These are phyloP conservation scores for Oceanodroma leucorhoa DNA, from an alignment of 2,797 vertebrate genomes.

Conservation along the genomic window DNA sequence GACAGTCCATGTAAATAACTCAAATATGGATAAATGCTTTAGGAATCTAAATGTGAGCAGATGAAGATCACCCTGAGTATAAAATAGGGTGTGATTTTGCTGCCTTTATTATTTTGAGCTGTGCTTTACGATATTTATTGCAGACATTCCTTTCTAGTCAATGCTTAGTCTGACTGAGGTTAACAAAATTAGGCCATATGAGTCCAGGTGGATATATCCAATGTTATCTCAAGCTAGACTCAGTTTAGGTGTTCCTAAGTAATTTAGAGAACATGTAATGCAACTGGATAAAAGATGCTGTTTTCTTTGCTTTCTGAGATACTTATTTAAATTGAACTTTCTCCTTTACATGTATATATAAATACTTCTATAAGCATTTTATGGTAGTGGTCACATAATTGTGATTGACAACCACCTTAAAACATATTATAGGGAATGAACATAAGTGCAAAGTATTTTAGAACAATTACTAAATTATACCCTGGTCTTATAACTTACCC, in stretches of 20 bases:
- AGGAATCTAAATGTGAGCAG: background rate
- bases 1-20: background rate
- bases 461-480: background rate
- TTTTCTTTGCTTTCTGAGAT: background rate
- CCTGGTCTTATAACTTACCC: background rate
- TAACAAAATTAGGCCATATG: background rate
- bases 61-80: background rate
- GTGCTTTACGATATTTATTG: background rate
- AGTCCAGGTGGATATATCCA: background rate
- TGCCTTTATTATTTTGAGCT: background rate
- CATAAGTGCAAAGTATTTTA: background rate
- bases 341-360: background rate
- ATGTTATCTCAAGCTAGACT: background rate
- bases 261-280: background rate
- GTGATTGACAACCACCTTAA: background rate
- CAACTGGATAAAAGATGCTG: background rate
- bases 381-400: background rate
- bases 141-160: background rate
- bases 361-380: background rate
- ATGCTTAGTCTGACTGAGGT: background rate
- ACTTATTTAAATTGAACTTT: background rate
- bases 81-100: background rate
- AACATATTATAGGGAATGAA: background rate
- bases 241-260: background rate
- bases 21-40: background rate